Evolutionary conservation across 2,888 invertebrate genomes (phyloP), one percentile per base, ranked within the genome.

Genomic region (Orchesellides sinensis): DNA sequence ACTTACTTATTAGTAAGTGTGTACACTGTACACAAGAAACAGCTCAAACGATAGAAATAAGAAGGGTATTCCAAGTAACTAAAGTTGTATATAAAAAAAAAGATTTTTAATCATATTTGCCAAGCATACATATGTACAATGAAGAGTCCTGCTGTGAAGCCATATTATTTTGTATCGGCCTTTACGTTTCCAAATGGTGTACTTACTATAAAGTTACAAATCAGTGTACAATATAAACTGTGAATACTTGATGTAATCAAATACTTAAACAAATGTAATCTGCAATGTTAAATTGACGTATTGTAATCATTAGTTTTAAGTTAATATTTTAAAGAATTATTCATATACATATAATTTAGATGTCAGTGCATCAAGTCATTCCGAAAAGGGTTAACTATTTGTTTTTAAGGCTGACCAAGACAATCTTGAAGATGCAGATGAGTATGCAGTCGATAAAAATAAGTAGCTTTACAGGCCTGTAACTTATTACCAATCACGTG

Each of bases 351-450:
- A 21, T 32, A 35, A 35, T n/a, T 52, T 52, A 47, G n/a, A 4
- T 40, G 35, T 45, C 25, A 59, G 27, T 59, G 21, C 40, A 66
- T 66, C 78, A 69, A 78, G 78, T 78, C 78, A 78, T 78, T 78
- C 69, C 78, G 56, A 29, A 61, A 32, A 40, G 21, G 63, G 63
- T 45, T 78, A 69, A 49, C 59, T 61, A 78, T 40, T 70, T 35
- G 63, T 66, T 77, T 79, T 72, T 73, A 81, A 81, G 80, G 80
- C 80, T 81, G 80, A 80, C 73, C 80, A 59, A 73, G 73, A 81
- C 80, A 81, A 81, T 81, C 73, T 61, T 40, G 66, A 40, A 40
- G n/a, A 80, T 80, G 79, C 79, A 80, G n/a, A 80, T 45, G 72
- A 40, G 29, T 29, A 65, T 35, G 56, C 66, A 81, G 68, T 68